phyloP scores from a whole-genome alignment of 92 coral and sea anemone genomes.

The Pocillopora meandrina region DNA sequence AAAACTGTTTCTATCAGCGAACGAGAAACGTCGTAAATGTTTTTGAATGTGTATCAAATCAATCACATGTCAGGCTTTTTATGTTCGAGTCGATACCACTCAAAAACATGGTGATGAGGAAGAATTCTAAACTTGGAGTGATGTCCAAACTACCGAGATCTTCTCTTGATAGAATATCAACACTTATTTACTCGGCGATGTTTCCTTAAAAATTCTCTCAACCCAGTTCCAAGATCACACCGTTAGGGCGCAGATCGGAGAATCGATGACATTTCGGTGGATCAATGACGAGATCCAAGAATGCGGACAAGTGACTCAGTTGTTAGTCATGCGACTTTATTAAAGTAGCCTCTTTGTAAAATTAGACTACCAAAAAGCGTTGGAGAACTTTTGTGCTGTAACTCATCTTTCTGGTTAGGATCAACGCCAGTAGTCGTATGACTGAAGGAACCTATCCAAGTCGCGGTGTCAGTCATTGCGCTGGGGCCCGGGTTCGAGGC shows the following conservation, averaged over 20 bases:
- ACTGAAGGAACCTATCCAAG: no score
- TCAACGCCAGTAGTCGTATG: no score
- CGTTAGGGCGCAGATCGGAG: neutral
- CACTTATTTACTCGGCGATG: neutral
- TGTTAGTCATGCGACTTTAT: neutral
- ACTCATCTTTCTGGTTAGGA: neutral
- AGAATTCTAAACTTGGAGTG: no score
- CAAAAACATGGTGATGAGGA: no score
- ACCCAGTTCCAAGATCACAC: slow-evolving; percentile 24
- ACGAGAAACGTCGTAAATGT: no score
- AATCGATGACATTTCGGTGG: slow-evolving; percentile 24
- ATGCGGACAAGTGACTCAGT: slow-evolving; percentile 17
- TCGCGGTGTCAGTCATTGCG: no score
- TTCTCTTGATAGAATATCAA: no score
- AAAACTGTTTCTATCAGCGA: no score
- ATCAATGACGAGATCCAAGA: slow-evolving; percentile 18
- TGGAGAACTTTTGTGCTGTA: neutral
- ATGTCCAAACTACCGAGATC: neutral
- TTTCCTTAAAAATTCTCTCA: slow-evolving; percentile 42
- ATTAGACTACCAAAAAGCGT: neutral
- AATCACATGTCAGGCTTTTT: no score
- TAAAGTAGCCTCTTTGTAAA: neutral
- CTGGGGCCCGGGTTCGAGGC: no score
- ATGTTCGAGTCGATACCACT: no score
- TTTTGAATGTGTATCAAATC: no score